phyloP scores from a whole-genome alignment of 2,797 vertebrate species.

The Melanogrammus aeglefinus region DNA sequence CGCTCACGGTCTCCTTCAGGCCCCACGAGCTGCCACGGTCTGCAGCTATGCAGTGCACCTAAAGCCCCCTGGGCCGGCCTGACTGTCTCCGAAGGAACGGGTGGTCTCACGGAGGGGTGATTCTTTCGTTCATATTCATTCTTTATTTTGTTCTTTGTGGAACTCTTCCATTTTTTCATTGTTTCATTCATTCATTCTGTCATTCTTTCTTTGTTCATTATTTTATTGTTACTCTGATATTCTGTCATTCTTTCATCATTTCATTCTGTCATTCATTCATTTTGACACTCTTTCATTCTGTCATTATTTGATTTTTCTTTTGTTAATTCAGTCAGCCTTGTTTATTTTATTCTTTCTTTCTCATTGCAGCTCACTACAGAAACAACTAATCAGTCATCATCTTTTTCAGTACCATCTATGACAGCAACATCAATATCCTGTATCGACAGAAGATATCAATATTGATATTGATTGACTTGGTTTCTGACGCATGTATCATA shows the following conservation, averaged over 20 bases:
- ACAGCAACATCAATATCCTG: background rate
- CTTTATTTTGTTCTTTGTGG: background rate
- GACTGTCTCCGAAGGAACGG: slow-evolving; percentile 7
- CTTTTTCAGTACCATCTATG: no score
- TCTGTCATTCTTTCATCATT: background rate
- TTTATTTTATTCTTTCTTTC: background rate
- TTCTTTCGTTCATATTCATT: background rate
- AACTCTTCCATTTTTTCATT: background rate
- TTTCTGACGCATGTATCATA: background rate
- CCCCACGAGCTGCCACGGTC: slow-evolving; percentile 72
- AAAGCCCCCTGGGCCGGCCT: slow-evolving; percentile 22
- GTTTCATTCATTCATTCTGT: background rate
- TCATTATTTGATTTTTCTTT: background rate
- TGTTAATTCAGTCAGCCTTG: background rate
- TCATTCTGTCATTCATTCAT: background rate
- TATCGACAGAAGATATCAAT: background rate
- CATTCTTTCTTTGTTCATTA: background rate
- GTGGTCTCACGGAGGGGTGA: background rate
- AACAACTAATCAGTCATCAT: no score
- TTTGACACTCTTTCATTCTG: background rate
- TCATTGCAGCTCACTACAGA: no score
- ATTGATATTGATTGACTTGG: slow-evolving; percentile 34
- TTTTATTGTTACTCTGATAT: no score
- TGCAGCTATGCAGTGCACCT: slow-evolving; percentile 55
- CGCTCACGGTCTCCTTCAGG: slow-evolving; percentile 51